Evolutionary conservation across 37 sponge, comb jelly and placozoan genomes (phyloP).

Genomic region (Crambe crambe): DNA sequence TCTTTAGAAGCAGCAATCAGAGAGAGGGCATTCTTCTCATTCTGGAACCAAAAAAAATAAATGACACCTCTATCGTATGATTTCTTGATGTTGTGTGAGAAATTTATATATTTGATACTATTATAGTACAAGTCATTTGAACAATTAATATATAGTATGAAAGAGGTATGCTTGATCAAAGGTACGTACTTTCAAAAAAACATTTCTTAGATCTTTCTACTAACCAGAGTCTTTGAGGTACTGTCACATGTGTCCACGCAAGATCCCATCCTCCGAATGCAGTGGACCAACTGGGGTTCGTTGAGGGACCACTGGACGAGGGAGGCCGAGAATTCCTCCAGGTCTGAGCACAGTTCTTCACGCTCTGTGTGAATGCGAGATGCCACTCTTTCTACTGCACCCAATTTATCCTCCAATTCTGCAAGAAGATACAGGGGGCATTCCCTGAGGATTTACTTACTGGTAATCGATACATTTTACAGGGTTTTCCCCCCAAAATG

Average conservation of each 20-base stretch:
- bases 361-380: slow-evolving; percentile 60
- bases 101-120: background rate
- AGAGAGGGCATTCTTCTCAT: background rate
- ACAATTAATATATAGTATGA: no score
- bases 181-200: no score
- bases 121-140: no score
- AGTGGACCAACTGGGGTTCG: slow-evolving; percentile 22
- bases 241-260: slow-evolving; percentile 32
- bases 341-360: slow-evolving; percentile 1
- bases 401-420: slow-evolving; percentile 43
- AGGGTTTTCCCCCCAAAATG: background rate
- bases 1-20: slow-evolving; percentile 35
- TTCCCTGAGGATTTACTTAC: background rate
- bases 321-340: slow-evolving; percentile 38
- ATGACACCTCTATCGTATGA: no score
- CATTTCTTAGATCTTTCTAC: background rate
- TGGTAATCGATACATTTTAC: background rate
- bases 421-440: no score
- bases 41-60: no score
- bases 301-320: slow-evolving; percentile 51
- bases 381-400: slow-evolving; percentile 47
- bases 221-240: slow-evolving; percentile 32
- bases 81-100: background rate
- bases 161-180: no score
- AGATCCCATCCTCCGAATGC: slow-evolving; percentile 38